Conservation (phyloP, 2,888 invertebrate genomes). For the Leucania comma region DNA sequence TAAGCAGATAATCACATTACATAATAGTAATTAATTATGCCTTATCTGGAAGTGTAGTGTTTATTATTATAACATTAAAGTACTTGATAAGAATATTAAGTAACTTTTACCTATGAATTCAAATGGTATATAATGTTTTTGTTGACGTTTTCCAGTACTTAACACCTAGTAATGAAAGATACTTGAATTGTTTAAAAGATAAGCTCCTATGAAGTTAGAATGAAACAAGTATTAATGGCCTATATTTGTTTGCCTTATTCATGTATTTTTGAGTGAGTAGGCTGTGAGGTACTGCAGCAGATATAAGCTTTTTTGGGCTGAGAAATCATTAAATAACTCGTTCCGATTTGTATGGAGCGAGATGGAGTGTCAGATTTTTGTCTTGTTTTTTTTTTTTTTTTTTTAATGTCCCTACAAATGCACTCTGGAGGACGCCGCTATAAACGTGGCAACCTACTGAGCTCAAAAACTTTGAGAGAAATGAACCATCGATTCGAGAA, state of each 20-base stretch:
- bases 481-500: too few relatives aligned
- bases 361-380: too few relatives aligned
- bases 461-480: too few relatives aligned
- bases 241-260: neutral
- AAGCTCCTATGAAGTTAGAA: neutral
- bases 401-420: too few relatives aligned
- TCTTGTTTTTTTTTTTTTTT: too few relatives aligned
- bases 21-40: constrained; percentile 29
- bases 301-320: too few relatives aligned
- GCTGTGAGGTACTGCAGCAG: too few relatives aligned
- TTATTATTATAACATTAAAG: constrained; percentile 24
- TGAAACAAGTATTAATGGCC: neutral
- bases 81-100: constrained; percentile 35
- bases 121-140: constrained; percentile 13
- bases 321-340: too few relatives aligned
- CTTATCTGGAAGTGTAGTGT: constrained; percentile 22
- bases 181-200: neutral
- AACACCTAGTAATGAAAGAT: too few relatives aligned
- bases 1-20: constrained; percentile 26
- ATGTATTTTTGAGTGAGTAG: neutral
- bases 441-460: too few relatives aligned
- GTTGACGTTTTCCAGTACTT: neutral
- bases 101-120: constrained; percentile 1
- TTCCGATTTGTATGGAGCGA: too few relatives aligned
- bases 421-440: too few relatives aligned